These are phyloP conservation scores for Drosophila nigromelanica DNA, from an alignment of 1,140 invertebrate species.

Conservation along the genomic window DNA sequence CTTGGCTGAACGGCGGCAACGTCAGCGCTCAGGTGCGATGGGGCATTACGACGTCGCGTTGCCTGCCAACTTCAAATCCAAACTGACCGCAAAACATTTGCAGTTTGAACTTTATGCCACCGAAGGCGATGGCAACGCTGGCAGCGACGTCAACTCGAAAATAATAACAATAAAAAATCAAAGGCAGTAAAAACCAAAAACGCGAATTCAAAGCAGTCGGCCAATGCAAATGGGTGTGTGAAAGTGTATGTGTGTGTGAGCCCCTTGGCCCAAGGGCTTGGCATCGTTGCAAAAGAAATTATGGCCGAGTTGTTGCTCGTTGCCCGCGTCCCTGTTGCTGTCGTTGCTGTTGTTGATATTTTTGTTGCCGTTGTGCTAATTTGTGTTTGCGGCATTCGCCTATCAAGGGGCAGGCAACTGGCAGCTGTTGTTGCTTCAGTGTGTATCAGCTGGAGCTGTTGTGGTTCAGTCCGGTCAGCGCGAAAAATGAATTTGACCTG, in stretches of 20 bases:
- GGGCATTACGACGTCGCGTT: conserved; percentile 64
- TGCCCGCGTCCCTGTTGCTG: conserved; percentile 25
- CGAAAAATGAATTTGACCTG: conserved; percentile 80
- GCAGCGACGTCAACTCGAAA: conserved; percentile 62
- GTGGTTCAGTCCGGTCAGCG: conserved; percentile 58
- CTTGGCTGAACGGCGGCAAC: conserved; percentile 4
- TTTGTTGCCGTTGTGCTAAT: conserved; percentile 65
- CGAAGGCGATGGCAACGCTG: conserved; percentile 37
- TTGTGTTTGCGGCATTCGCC: conserved; percentile 76
- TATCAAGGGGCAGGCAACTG: conserved; percentile 54
- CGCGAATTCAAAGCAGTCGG: conserved; percentile 44
- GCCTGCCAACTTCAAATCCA: conserved; percentile 74
- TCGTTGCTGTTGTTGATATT: conserved; percentile 12
- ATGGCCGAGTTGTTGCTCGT: conserved; percentile 49
- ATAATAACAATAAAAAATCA: conserved; percentile 79
- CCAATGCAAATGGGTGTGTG: conserved; percentile 26
- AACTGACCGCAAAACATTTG: conserved; percentile 82
- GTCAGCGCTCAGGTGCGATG: conserved; percentile 46
- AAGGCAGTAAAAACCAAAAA: conserved; percentile 68
- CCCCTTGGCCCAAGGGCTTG: conserved; percentile 45
- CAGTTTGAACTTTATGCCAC: conserved; percentile 76
- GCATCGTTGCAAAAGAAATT: conserved; percentile 75
- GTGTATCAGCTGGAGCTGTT: conserved; percentile 53
- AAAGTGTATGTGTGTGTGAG: conserved; percentile 11
- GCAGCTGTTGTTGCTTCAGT: conserved; percentile 20